Conservation (phyloP, 2,888 invertebrate species). For the Coleophora deauratella region DNA sequence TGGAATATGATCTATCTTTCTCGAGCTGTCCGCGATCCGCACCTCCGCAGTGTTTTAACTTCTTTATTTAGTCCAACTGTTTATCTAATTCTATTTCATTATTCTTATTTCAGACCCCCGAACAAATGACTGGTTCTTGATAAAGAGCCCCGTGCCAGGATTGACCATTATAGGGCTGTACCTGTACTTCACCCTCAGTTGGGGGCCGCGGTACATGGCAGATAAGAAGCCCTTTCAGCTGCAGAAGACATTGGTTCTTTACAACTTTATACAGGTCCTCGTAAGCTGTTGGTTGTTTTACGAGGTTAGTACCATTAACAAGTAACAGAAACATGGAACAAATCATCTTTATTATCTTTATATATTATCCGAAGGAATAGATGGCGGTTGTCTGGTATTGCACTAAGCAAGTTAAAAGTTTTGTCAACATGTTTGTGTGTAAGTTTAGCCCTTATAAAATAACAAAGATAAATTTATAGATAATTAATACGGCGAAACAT, state of each 20-base stretch:
- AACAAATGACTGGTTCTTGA: conserved; percentile 83
- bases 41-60: not conserved
- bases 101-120: conserved; percentile 72
- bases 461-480: no score
- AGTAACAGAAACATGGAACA: not conserved
- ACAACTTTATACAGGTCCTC: conserved; percentile 91
- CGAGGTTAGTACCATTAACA: conserved; percentile 69
- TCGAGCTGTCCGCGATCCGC: not conserved
- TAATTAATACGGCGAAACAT: no score
- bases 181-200: conserved; percentile 80
- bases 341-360: no score
- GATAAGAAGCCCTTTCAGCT: conserved; percentile 88
- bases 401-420: no score
- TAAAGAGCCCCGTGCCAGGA: conserved; percentile 80
- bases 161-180: conserved; percentile 79
- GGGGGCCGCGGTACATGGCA: conserved; percentile 92
- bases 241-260: conserved; percentile 84
- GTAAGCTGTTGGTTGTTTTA: conserved; percentile 87
- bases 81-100: not conserved
- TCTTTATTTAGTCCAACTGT: not conserved
- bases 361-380: no score
- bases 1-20: not conserved
- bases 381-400: no score
- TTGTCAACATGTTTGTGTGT: no score
- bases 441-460: no score